A percentile compares a stretch with the other conserved stretches of the same genome.
phyloP scores from a whole-genome alignment of 2,797 vertebrate genomes.

The Numenius phaeopus region DNA sequence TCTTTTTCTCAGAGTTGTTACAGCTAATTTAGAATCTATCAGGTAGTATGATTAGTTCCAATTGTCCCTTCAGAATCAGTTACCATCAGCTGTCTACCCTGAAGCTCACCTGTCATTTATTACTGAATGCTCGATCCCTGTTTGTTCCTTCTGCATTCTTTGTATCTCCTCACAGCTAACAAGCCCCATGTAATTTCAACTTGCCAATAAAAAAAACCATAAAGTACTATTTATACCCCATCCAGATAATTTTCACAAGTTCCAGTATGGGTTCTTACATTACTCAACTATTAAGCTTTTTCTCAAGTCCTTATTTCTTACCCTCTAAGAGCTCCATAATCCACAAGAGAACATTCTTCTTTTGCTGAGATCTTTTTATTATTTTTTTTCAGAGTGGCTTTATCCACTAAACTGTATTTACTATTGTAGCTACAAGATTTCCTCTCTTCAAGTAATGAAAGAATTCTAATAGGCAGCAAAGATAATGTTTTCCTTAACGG shows the following conservation, averaged over 20 bases:
- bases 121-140: background rate
- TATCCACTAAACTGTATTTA: slow-evolving; percentile 39
- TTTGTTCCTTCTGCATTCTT: slow-evolving; percentile 10
- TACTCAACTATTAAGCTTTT: slow-evolving; percentile 13
- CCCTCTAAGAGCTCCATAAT: slow-evolving; percentile 18
- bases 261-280: background rate
- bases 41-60: slow-evolving; percentile 72
- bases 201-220: background rate
- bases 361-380: background rate
- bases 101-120: slow-evolving; percentile 61
- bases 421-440: slow-evolving; percentile 1
- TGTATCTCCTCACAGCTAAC: background rate
- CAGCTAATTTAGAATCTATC: slow-evolving; percentile 70
- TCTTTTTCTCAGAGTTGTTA: slow-evolving; percentile 35
- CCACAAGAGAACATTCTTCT: background rate
- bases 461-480: slow-evolving; percentile 32
- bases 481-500: slow-evolving; percentile 29
- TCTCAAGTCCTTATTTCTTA: slow-evolving; percentile 26
- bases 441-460: slow-evolving; percentile 10
- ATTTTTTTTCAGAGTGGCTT: slow-evolving; percentile 12
- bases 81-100: slow-evolving; percentile 64
- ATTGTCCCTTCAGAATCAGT: slow-evolving; percentile 70
- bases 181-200: slow-evolving; percentile 7
- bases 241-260: slow-evolving; percentile 23
- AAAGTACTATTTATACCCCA: background rate